phyloP scores from a whole-genome alignment of 2,113 vertebrate species.

The Rana temporaria region DNA sequence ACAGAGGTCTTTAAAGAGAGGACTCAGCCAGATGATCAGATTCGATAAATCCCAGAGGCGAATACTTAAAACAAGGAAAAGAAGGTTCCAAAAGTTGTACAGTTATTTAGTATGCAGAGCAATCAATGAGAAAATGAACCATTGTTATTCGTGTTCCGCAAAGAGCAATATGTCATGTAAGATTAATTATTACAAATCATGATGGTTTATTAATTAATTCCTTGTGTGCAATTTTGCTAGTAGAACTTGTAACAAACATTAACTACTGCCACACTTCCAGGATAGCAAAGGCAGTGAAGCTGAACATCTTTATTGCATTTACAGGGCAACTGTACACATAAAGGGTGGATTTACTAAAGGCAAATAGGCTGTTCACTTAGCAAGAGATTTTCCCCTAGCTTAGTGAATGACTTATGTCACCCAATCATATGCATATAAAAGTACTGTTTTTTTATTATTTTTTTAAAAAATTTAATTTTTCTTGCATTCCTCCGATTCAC shows the following conservation, averaged over 20 bases:
- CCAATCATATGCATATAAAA: no score
- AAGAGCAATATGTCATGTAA: constrained; percentile 36
- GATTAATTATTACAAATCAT: constrained; percentile 21
- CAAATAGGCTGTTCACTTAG: no score
- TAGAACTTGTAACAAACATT: not conserved
- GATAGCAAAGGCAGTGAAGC: no score
- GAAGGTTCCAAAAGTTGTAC: not conserved
- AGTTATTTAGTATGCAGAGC: not conserved
- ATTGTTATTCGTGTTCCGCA: not conserved
- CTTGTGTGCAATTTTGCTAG: not conserved
- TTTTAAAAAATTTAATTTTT: no score
- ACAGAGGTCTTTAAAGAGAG: constrained; percentile 56
- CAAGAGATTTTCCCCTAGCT: no score
- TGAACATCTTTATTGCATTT: no score
- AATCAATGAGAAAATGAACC: not conserved
- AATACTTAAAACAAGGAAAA: constrained; percentile 16
- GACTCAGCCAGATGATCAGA: constrained; percentile 55
- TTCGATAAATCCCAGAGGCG: constrained; percentile 54
- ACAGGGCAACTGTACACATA: no score
- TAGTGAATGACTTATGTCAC: no score
- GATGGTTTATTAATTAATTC: constrained; percentile 17
- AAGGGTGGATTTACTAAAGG: no score
- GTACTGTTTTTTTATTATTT: no score
- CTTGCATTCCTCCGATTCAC: no score
- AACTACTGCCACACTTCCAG: not conserved